Evolutionary conservation across 1,140 invertebrate genomes (phyloP), one percentile per base, ranked within the genome.

Genomic region (Platyura marginata): DNA sequence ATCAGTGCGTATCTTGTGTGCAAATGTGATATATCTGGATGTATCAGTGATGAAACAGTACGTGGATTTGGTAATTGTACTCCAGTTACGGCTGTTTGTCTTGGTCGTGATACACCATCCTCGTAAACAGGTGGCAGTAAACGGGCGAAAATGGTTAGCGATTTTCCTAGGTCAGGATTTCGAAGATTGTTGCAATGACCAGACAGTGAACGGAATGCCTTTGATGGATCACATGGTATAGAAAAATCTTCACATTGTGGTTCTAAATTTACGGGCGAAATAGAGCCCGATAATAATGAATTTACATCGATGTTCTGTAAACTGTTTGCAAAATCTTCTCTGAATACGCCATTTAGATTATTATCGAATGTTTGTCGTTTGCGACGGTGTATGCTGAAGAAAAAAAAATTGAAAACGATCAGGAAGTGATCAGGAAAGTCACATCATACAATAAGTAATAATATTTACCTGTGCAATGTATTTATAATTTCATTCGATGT

Each of bases 171-270:
- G 45, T 74, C 77, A 0, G 90, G 89, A 53, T 89, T 82, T 10
- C 79, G 69, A 5, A 94, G 58, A 57, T 95, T 95, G 54, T 95
- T 96, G 52, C 91, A 96, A 50, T 88, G 79, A 3, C 90, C 91
- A 1, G 81, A 84, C 23, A 79, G 69, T 0, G 79, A 81, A 47
- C 90, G 72, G 63, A 84, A 95, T 0, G 81, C 82, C 1, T 71
- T 71, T 1, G 73, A 78, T 1, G 83, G 71, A 54, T 95, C 83
- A 51, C 91, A 96, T 5, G 72, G 62, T 0, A 65, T 64, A 15
- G 68, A 68, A 2, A 68, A 58, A 45, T 84, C 79, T 20, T 79
- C 78, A 32, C 73, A 77, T 42, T 73, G 68, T 0, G 65, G 63
- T 43, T 72, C 69, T 6, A 55, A 44, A 3, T 40, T 43, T 0